phyloP scores from a whole-genome alignment of 2,797 vertebrate species.

The Rhadinocentrus ornatus region DNA sequence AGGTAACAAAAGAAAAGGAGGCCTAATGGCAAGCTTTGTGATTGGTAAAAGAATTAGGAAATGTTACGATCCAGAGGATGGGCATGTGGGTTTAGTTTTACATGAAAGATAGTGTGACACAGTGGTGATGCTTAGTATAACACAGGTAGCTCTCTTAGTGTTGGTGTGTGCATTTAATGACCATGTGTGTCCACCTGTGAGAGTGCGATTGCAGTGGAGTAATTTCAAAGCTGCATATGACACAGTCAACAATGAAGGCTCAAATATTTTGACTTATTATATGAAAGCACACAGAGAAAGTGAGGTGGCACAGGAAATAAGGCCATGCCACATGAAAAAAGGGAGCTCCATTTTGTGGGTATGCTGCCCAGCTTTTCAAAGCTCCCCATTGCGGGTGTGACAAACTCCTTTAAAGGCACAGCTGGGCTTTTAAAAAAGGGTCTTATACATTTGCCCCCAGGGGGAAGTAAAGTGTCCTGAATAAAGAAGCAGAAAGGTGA shows the following conservation, averaged over 20 bases:
- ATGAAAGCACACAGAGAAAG: conserved; percentile 49
- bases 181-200: conserved; percentile 51
- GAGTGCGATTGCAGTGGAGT: conserved; percentile 52
- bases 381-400: conserved; percentile 57
- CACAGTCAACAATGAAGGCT: conserved; percentile 56
- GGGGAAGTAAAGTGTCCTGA: conserved; percentile 51
- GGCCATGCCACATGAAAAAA: conserved; percentile 35
- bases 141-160: conserved; percentile 28
- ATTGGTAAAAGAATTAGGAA: conserved; percentile 61
- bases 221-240: conserved; percentile 52
- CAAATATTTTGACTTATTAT: conserved; percentile 66
- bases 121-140: conserved; percentile 38
- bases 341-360: conserved; percentile 48
- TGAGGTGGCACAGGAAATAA: conserved; percentile 66
- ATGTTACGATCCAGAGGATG: conserved; percentile 50
- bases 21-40: conserved; percentile 14
- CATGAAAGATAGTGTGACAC: conserved; percentile 61
- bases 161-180: conserved; percentile 31
- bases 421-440: conserved; percentile 67
- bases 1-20: conserved; percentile 53
- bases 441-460: conserved; percentile 66
- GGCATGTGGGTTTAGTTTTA: conserved; percentile 60
- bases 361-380: conserved; percentile 62
- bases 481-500: conserved; percentile 64
- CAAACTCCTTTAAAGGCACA: conserved; percentile 69